Base-by-base conservation (phyloP, 1,140 invertebrate species). In the Idris sp. region DNA sequence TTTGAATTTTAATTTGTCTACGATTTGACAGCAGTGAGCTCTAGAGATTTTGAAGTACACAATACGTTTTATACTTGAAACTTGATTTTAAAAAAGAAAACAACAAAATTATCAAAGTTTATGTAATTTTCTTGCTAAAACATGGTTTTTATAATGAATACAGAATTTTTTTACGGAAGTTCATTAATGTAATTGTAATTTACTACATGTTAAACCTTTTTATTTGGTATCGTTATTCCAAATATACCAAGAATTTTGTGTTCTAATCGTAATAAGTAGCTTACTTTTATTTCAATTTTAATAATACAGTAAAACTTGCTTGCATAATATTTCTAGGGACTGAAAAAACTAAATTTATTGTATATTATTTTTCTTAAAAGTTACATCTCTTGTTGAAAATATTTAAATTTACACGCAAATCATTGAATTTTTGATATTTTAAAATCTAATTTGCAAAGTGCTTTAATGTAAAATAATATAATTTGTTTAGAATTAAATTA, bases 111-210 rank as follows among this genome's bases (percentile, higher is more conserved):
- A 38, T 16, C 14, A 35, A 25, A 22, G 3, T 46, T 59, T 67
- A 1, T 9, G 54, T 61, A 13, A 53, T 53, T 65, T 67, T 26
- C 46, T 46, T 58, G 14, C 44, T 53, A 53, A 25, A 54, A 48
- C 4, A 43, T 48, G 41, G 11, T 67, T 67, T 74, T 74, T 56
- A 4, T 62, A 67, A 56, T 44, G 51, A 74, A 74, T 74, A 74
- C 62, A 59, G 5, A 44, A 41, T 41, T 73, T 67, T 67, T 67
- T 54, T 49, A 67, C 38, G 22, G n/a, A 74, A 67, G 62, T 31
- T 67, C 33, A 58, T 54, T 54, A 19, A 54, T 31, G 16, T 35
- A 41, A 62, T 36, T 56, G 28, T 54, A 58, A 58, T 44, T 64
- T 38, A 64, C 38, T 58, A 51, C 40, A 59, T 13, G 44, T 73